phyloP scores from a whole-genome alignment of 2,888 invertebrate species.

The Orchesellides sinensis region DNA sequence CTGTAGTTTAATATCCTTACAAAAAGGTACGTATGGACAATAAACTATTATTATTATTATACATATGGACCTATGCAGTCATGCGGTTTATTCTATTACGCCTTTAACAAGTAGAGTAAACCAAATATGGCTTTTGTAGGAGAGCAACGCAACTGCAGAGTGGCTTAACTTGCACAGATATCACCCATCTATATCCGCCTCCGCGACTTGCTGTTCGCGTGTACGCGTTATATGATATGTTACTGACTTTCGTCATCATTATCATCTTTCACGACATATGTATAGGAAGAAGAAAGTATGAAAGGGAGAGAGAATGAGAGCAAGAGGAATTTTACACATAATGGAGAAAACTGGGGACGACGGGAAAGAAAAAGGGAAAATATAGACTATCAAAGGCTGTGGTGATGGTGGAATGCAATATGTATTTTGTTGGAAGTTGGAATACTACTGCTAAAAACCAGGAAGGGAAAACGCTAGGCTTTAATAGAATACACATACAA shows the following conservation, averaged over 20 bases:
- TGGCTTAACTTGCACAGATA: constrained; percentile 51
- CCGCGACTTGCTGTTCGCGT: not conserved
- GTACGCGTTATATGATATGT: constrained; percentile 45
- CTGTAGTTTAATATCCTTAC: not conserved
- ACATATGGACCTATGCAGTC: no score
- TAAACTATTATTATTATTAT: no score
- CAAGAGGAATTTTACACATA: constrained; percentile 9
- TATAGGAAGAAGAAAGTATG: constrained; percentile 15
- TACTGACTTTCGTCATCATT: constrained; percentile 48
- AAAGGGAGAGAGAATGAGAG: constrained; percentile 40
- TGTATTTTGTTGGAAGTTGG: no score
- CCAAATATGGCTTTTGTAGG: constrained; percentile 27
- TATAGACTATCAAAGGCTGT: constrained; percentile 19
- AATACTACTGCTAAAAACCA: no score
- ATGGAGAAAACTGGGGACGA: not conserved
- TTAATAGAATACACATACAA: not conserved
- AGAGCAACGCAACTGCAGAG: not conserved
- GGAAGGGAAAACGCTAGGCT: constrained; percentile 5
- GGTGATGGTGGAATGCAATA: no score
- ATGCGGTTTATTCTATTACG: not conserved
- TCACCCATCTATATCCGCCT: constrained; percentile 41
- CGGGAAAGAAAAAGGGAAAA: constrained; percentile 1
- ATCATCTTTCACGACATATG: constrained; percentile 49
- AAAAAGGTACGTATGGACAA: not conserved
- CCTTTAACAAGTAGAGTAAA: constrained; percentile 45